These are phyloP conservation scores for Helicoverpa assulta DNA, from an alignment of 2,888 invertebrate genomes.

Conservation along the genomic window DNA sequence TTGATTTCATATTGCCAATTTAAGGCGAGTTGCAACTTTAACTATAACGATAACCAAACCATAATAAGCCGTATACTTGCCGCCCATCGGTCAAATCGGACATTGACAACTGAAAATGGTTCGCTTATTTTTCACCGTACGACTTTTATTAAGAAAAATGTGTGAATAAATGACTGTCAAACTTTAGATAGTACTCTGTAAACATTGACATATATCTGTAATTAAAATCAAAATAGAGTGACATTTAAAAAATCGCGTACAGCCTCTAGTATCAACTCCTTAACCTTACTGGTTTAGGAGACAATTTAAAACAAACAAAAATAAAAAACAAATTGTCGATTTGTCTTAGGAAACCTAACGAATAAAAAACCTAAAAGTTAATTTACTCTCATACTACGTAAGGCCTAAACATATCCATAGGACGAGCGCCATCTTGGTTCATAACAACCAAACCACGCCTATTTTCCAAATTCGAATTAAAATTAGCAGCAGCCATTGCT, in stretches of 20 bases:
- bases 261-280: background rate
- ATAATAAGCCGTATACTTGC: too few relatives aligned
- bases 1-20: too few relatives aligned
- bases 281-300: background rate
- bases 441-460: slow-evolving; percentile 85
- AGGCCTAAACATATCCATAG: slow-evolving; percentile 88
- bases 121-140: too few relatives aligned
- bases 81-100: too few relatives aligned
- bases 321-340: background rate
- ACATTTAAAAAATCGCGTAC: background rate
- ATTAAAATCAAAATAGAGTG: background rate
- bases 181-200: too few relatives aligned
- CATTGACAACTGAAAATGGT: too few relatives aligned
- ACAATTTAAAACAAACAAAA: background rate
- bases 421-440: slow-evolving; percentile 85
- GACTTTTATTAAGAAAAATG: too few relatives aligned
- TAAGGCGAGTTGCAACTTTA: too few relatives aligned
- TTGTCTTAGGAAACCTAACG: slow-evolving; percentile 29
- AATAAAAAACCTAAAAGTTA: slow-evolving; percentile 73
- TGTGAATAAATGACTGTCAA: too few relatives aligned
- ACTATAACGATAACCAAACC: too few relatives aligned
- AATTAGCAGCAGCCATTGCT: slow-evolving; percentile 87
- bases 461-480: slow-evolving; percentile 88
- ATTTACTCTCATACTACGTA: slow-evolving; percentile 88
- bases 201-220: too few relatives aligned